Conservation (phyloP, 2,888 invertebrate species). For the Agriopis leucophaearia region DNA sequence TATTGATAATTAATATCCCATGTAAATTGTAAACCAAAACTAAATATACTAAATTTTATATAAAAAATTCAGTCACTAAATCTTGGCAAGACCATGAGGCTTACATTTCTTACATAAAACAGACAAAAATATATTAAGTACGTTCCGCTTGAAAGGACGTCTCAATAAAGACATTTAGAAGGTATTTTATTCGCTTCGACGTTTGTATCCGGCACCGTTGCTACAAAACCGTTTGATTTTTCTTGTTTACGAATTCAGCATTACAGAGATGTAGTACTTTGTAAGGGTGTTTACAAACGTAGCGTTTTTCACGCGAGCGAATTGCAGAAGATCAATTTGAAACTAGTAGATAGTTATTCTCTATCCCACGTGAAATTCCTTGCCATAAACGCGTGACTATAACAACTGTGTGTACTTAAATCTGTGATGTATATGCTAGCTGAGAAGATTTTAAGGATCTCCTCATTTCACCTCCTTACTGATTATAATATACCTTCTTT, state of each 20-base stretch:
- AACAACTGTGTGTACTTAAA: too few relatives aligned
- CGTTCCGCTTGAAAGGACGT: slow-evolving; percentile 19
- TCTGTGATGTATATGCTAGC: too few relatives aligned
- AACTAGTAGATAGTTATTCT: too few relatives aligned
- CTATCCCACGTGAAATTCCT: too few relatives aligned
- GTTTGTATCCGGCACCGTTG: slow-evolving; percentile 42
- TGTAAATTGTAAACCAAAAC: not conserved
- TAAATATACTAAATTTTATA: too few relatives aligned
- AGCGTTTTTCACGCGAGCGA: slow-evolving; percentile 3
- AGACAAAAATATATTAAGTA: slow-evolving; percentile 20
- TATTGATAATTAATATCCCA: too few relatives aligned
- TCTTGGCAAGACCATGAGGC: slow-evolving; percentile 24
- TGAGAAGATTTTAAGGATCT: too few relatives aligned
- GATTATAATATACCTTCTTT: too few relatives aligned
- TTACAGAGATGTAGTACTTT: slow-evolving; percentile 39
- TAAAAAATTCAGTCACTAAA: slow-evolving; percentile 14
- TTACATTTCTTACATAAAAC: slow-evolving; percentile 8
- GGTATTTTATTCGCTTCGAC: slow-evolving; percentile 45
- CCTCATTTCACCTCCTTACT: too few relatives aligned
- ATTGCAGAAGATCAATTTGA: not conserved
- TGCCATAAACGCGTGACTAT: too few relatives aligned
- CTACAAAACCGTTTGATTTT: slow-evolving; percentile 46
- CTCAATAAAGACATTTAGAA: slow-evolving; percentile 38
- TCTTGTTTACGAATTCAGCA: slow-evolving; percentile 50
- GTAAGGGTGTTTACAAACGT: slow-evolving; percentile 27